Evolutionary conservation across 1,140 invertebrate genomes (phyloP), one percentile per base, ranked within the genome.

Genomic region (Bombus affinis): DNA sequence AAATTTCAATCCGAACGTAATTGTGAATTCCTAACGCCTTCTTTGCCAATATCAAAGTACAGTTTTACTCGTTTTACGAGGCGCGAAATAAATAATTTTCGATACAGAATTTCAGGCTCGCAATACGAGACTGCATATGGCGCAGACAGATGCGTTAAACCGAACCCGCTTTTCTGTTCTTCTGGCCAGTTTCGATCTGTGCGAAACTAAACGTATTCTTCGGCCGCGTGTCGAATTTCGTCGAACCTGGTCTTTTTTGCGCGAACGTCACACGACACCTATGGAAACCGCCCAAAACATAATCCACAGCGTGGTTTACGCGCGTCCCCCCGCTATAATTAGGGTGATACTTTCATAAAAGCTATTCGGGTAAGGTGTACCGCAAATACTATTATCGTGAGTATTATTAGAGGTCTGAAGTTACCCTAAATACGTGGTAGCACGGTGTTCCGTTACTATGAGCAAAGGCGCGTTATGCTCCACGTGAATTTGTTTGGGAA

Each of bases 381-480:
- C 89, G 53, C 89, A 90, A 90, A 90, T 82, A 88, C 89, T 79
- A 90, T 90, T 90, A 75, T 84, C 70, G 44, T 59, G 57, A 71
- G 28, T 44, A 81, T 86, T 88, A 83, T 71, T 88, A 74, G 72
- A 75, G 66, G 73, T 68, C 59, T 65, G 66, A 90, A 68, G 47
- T 66, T 74, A 75, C 75, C 66, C 25, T 70, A 35, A 78, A 70
- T 39, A 59, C 5, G 32, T 15, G 62, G 70, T 83, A 22, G 37
- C 39, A 53, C 57, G 73, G 65, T 68, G 32, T 85, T 53, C n/a
- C 18, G 65, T 88, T 81, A 78, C 75, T 22, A 39, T 35, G 73
- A 77, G 15, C 80, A 18, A 6, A 35, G 57, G 32, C 2, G 77
- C 39, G 32, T 37, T 68, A 37, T 80, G 59, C 73, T 32, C 22